Percentiles rank a stretch among this genome's conserved stretches.
These are phyloP conservation scores for Anhinga anhinga DNA, from an alignment of 2,113 vertebrate genomes.

Conservation along the genomic window DNA sequence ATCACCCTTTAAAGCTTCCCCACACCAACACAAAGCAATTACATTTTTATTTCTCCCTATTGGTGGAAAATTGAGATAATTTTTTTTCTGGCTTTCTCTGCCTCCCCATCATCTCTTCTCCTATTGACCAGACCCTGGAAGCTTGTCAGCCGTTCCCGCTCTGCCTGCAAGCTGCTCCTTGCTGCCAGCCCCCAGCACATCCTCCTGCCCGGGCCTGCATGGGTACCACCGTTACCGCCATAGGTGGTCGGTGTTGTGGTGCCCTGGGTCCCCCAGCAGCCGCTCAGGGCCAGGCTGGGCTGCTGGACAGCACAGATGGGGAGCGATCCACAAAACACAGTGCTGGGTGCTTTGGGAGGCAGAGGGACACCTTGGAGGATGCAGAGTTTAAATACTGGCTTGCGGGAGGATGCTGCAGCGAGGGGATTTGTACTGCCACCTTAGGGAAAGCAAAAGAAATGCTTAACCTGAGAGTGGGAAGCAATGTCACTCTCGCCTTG, in stretches of 20 bases:
- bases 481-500: not conserved
- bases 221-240: accelerated
- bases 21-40: not conserved
- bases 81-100: not conserved
- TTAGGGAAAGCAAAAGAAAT: conserved; percentile 37
- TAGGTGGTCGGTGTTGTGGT: accelerated
- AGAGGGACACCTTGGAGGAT: not conserved
- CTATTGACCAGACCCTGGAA: not conserved
- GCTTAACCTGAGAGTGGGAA: not conserved
- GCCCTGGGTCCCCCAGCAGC: not conserved
- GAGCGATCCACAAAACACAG: not conserved
- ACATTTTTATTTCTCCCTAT: not conserved
- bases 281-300: accelerated
- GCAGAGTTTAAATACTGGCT: not conserved
- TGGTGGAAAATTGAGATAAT: not conserved
- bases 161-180: not conserved
- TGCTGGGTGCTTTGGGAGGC: not conserved
- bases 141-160: not conserved
- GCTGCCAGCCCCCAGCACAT: accelerated
- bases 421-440: conserved; percentile 33
- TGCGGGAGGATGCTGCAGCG: not conserved
- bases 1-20: conserved; percentile 29
- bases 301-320: accelerated
- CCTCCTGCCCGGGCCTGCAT: accelerated
- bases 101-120: not conserved